A percentile compares a stretch with the other conserved stretches of the same genome.
phyloP scores from a whole-genome alignment of 2,797 vertebrate species.

The Enteromius unitaeniatus region DNA sequence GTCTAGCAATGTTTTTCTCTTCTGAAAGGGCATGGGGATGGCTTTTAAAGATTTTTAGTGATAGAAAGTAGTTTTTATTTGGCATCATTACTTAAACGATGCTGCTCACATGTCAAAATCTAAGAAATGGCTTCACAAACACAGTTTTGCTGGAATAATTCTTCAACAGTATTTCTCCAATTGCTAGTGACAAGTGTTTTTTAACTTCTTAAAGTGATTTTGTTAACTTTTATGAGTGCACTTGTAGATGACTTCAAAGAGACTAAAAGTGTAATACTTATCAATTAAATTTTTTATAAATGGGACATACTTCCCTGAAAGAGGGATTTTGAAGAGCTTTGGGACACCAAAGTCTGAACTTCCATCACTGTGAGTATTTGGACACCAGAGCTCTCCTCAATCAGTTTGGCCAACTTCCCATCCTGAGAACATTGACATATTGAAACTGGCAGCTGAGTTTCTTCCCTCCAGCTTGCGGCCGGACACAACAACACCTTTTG shows the following conservation, averaged over 20 bases:
- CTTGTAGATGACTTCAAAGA: neutral
- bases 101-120: neutral
- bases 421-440: constrained; percentile 79
- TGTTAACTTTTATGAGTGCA: neutral
- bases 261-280: neutral
- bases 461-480: constrained; percentile 86
- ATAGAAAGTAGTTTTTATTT: neutral
- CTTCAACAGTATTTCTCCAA: too few relatives aligned
- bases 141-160: neutral
- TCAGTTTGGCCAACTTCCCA: constrained; percentile 66
- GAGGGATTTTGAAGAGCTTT: constrained; percentile 11
- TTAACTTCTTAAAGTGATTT: neutral
- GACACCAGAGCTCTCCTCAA: constrained; percentile 55
- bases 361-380: neutral
- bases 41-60: neutral
- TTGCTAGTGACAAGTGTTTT: neutral
- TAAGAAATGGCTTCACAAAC: neutral
- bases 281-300: neutral
- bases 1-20: neutral
- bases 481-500: constrained; percentile 99
- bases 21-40: neutral
- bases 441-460: constrained; percentile 83
- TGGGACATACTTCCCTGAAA: neutral
- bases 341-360: neutral
- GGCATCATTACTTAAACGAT: neutral